Evolutionary conservation across 1,140 invertebrate genomes (phyloP).

Genomic region (Araneus ventricosus): DNA sequence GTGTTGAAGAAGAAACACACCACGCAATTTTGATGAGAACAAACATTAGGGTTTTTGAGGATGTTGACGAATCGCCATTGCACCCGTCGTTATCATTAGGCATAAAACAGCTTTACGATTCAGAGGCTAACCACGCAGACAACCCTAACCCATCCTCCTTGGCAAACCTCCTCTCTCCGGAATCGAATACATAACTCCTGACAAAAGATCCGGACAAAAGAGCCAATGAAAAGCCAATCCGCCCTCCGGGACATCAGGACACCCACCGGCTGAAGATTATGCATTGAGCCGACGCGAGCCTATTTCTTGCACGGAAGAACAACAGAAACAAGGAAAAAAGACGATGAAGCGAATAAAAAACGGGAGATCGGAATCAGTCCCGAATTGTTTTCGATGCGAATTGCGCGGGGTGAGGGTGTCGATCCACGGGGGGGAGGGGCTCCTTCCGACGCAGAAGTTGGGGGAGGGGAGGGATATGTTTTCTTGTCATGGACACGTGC

Average conservation of each 20-base stretch:
- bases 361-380: conserved; percentile 7
- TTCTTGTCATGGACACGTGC: conserved; percentile 59
- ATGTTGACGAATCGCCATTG: too few species aligned
- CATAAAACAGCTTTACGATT: too few species aligned
- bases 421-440: neutral
- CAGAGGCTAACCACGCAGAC: too few species aligned
- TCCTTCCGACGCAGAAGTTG: too few species aligned
- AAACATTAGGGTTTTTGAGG: too few species aligned
- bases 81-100: too few species aligned
- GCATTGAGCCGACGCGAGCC: conserved; percentile 28
- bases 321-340: neutral
- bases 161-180: neutral
- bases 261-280: conserved; percentile 18
- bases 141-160: neutral
- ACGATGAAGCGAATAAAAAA: neutral
- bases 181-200: neutral
- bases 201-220: neutral
- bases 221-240: conserved; percentile 10
- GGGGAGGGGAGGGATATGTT: conserved; percentile 14
- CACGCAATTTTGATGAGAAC: too few species aligned
- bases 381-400: conserved; percentile 63
- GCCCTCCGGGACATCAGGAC: neutral
- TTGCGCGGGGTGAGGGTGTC: neutral
- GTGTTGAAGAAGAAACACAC: too few species aligned
- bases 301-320: neutral